phyloP scores from a whole-genome alignment of 2,888 invertebrate species.

The Sericinus montela region DNA sequence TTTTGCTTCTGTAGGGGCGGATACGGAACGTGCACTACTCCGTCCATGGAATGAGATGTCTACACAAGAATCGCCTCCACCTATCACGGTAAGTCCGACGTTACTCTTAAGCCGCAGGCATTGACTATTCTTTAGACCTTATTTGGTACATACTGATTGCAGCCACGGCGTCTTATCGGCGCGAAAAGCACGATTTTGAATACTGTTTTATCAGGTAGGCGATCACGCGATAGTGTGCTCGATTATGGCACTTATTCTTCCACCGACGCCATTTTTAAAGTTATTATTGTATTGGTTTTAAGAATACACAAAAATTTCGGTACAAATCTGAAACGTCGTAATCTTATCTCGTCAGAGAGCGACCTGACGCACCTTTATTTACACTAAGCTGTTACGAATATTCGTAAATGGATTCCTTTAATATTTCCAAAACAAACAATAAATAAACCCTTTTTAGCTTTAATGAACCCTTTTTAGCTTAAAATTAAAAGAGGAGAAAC shows the following conservation, averaged over 20 bases:
- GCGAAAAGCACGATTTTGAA: slow-evolving; percentile 38
- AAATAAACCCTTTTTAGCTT: background rate
- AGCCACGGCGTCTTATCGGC: slow-evolving; percentile 36
- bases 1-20: slow-evolving; percentile 62
- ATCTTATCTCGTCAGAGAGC: slow-evolving; percentile 36
- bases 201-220: slow-evolving; percentile 36
- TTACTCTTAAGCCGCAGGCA: slow-evolving; percentile 46
- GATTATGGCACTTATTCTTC: slow-evolving; percentile 29
- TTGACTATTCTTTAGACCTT: slow-evolving; percentile 43
- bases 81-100: slow-evolving; percentile 56
- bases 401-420: slow-evolving; percentile 39
- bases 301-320: slow-evolving; percentile 15
- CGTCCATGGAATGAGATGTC: slow-evolving; percentile 65
- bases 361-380: slow-evolving; percentile 46
- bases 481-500: too few species aligned
- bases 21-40: slow-evolving; percentile 59
- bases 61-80: slow-evolving; percentile 49
- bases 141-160: slow-evolving; percentile 57
- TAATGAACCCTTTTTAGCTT: background rate
- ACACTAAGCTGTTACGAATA: slow-evolving; percentile 35
- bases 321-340: slow-evolving; percentile 21
- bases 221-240: slow-evolving; percentile 35
- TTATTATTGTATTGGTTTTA: slow-evolving; percentile 20
- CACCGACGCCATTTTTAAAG: slow-evolving; percentile 32
- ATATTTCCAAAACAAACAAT: slow-evolving; percentile 36